A percentile compares a stretch with the other conserved stretches of the same genome.
Conservation (phyloP, 2,888 invertebrate genomes). For the Acrobasis suavella region DNA sequence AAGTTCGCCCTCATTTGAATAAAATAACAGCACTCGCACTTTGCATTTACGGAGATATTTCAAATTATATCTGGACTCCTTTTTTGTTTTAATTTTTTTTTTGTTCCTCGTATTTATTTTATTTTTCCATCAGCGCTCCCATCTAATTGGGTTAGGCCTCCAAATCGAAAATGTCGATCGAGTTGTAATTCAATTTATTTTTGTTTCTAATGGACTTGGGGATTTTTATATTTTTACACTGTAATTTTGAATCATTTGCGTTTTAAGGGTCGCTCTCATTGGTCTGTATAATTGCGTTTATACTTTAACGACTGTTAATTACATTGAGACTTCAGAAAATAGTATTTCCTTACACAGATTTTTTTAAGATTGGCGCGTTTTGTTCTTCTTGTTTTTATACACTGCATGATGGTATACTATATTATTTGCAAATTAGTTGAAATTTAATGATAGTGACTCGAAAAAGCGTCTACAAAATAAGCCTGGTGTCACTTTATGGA, state of each 20-base stretch:
- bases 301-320: conserved; percentile 19
- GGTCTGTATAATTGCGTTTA: conserved; percentile 42
- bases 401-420: no score
- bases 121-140: conserved; percentile 80
- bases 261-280: conserved; percentile 59
- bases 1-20: conserved; percentile 82
- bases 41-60: conserved; percentile 83
- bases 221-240: conserved; percentile 70
- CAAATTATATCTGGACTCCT: conserved; percentile 81
- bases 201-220: conserved; percentile 81
- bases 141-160: conserved; percentile 81
- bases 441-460: no score
- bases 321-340: conserved; percentile 2
- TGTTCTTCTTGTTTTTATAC: no score
- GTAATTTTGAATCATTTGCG: conserved; percentile 73
- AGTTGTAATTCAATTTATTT: conserved; percentile 82
- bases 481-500: no score
- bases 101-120: conserved; percentile 80
- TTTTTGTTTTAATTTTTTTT: conserved; percentile 78
- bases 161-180: conserved; percentile 82
- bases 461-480: no score
- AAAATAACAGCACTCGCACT: conserved; percentile 83
- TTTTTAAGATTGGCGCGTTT: not conserved
- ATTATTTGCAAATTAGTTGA: no score
- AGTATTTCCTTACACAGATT: not conserved